Conservation (phyloP, 2,888 invertebrate genomes). For the Autographa gamma region DNA sequence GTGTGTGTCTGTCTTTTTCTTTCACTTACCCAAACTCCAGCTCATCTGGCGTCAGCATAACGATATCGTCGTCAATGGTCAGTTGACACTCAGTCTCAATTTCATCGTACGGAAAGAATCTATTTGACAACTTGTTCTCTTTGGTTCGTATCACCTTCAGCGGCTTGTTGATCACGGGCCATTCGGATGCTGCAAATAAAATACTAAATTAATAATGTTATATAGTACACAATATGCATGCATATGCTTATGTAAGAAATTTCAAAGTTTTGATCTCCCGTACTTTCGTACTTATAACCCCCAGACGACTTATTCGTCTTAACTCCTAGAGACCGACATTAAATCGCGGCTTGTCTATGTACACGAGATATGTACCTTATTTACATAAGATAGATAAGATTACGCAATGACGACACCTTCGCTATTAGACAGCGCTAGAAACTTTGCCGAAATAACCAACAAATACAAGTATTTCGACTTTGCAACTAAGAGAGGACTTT, state of each 20-base stretch:
- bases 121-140: constrained; percentile 97
- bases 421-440: not conserved
- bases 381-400: constrained; percentile 7
- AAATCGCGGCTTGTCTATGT: not conserved
- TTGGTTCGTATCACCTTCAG: constrained; percentile 96
- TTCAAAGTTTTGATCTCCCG: not conserved
- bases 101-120: constrained; percentile 98
- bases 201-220: constrained; percentile 28
- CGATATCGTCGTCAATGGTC: constrained; percentile 98
- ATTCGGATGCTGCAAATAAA: constrained; percentile 92
- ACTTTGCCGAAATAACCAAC: not conserved
- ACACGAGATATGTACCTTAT: constrained; percentile 2
- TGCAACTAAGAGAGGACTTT: not conserved
- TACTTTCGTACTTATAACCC: not conserved
- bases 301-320: not conserved
- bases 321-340: constrained; percentile 2
- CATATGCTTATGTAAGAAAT: too few species aligned
- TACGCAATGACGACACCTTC: not conserved
- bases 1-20: too few species aligned
- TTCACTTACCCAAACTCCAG: constrained; percentile 95
- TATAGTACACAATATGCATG: too few species aligned
- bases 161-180: constrained; percentile 96
- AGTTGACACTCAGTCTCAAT: constrained; percentile 98
- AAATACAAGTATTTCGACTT: not conserved
- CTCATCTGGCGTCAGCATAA: constrained; percentile 98